A percentile compares a stretch with the other conserved stretches of the same genome.
These are phyloP conservation scores for Probaryconus sp. DNA, from an alignment of 1,140 invertebrate species.

Conservation along the genomic window DNA sequence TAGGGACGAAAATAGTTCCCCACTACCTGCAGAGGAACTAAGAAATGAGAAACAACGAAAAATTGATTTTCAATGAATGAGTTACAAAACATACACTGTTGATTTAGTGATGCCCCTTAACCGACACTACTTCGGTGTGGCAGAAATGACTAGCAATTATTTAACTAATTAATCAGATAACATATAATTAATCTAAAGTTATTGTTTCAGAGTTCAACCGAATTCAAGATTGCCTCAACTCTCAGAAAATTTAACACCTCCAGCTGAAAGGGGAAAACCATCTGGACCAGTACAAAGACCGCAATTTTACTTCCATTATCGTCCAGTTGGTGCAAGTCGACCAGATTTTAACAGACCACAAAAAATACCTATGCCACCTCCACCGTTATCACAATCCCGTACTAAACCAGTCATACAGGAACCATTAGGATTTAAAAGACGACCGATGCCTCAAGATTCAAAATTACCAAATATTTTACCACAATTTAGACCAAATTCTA, in stretches of 20 bases:
- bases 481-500: constrained; percentile 84
- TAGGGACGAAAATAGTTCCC: too few species aligned
- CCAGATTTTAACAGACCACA: constrained; percentile 58
- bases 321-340: constrained; percentile 38
- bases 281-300: constrained; percentile 62
- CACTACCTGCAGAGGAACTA: too few species aligned
- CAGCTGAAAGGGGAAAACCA: constrained; percentile 66
- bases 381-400: constrained; percentile 33
- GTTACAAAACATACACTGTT: too few species aligned
- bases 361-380: constrained; percentile 62
- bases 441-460: constrained; percentile 69
- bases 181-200: too few species aligned
- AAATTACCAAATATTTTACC: constrained; percentile 84
- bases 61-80: too few species aligned
- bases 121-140: too few species aligned
- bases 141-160: too few species aligned
- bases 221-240: constrained; percentile 62
- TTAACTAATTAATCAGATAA: too few species aligned
- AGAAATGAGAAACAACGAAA: too few species aligned
- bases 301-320: constrained; percentile 67
- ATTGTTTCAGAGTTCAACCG: constrained; percentile 43
- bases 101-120: too few species aligned
- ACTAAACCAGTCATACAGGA: constrained; percentile 72
- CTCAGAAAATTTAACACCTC: constrained; percentile 72
- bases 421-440: constrained; percentile 70